Percentiles rank a stretch among this genome's conserved stretches.
phyloP scores from a whole-genome alignment of 2,113 vertebrate genomes.

The Hystrix cristata region DNA sequence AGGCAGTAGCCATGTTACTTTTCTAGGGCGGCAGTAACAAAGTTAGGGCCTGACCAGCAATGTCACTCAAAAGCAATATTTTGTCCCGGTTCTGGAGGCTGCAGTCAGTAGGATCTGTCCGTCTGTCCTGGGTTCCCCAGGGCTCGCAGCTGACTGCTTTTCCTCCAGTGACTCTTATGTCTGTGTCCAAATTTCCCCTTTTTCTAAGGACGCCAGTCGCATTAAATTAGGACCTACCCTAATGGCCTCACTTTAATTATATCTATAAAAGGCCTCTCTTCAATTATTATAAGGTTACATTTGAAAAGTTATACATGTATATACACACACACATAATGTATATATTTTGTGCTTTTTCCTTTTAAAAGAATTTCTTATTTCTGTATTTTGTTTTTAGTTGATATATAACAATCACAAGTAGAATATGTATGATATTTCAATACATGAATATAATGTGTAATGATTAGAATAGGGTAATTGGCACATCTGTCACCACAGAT shows the following conservation, averaged over 20 bases:
- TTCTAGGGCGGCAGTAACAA: neutral
- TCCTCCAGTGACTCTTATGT: neutral
- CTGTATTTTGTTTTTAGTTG: neutral
- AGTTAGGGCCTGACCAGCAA: neutral
- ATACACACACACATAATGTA: neutral
- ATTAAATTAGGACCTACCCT: neutral
- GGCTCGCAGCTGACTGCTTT: neutral
- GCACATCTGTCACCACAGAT: neutral
- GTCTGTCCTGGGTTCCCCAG: neutral
- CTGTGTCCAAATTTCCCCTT: neutral
- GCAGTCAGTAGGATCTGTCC: neutral
- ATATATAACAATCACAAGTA: neutral
- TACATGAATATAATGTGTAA: neutral
- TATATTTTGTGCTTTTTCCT: neutral
- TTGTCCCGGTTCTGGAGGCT: neutral
- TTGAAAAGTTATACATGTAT: neutral
- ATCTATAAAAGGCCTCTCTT: neutral
- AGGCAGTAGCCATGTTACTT: fast-evolving
- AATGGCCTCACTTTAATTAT: neutral
- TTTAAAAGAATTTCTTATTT: neutral
- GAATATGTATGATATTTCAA: neutral
- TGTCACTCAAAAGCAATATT: neutral
- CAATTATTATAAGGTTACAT: neutral
- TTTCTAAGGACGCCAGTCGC: neutral
- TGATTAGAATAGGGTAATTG: neutral